Evolutionary conservation across 2,888 invertebrate species (phyloP).

Genomic region (Napeogenes inachia): DNA sequence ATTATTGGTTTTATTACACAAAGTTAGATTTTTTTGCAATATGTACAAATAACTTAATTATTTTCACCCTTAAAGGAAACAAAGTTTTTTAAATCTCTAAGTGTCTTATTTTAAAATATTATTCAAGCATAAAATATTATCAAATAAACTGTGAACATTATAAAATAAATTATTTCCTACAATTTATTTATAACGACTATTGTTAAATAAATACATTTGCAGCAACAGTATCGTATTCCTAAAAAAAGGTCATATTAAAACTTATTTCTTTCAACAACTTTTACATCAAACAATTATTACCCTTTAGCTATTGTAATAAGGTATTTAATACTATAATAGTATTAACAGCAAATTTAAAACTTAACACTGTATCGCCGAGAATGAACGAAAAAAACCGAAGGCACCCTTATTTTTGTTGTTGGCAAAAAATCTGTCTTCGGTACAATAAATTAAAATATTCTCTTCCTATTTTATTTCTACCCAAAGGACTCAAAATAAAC

Average conservation of each 20-base stretch:
- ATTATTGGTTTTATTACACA: no score
- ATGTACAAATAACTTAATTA: no score
- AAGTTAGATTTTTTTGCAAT: no score
- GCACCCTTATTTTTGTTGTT: constrained; percentile 24
- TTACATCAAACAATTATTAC: neutral
- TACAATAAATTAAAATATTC: constrained; percentile 30
- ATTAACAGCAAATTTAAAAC: neutral
- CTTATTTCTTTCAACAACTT: constrained; percentile 10
- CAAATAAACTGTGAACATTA: no score
- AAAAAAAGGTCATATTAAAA: constrained; percentile 18
- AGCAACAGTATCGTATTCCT: constrained; percentile 27
- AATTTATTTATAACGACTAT: constrained; percentile 8
- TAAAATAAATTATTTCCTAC: no score
- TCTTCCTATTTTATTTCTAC: neutral
- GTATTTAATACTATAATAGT: constrained; percentile 8
- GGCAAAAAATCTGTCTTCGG: constrained; percentile 30
- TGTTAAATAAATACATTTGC: constrained; percentile 23
- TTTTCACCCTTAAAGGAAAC: no score
- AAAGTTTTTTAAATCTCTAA: no score
- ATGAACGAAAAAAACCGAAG: constrained; percentile 15
- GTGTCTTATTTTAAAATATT: no score
- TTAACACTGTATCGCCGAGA: constrained; percentile 12
- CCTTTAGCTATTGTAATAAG: neutral
- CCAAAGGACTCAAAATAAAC: neutral
- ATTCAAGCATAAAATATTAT: no score